phyloP scores from a whole-genome alignment of 1,140 invertebrate species.

The Drosophila arawakana region DNA sequence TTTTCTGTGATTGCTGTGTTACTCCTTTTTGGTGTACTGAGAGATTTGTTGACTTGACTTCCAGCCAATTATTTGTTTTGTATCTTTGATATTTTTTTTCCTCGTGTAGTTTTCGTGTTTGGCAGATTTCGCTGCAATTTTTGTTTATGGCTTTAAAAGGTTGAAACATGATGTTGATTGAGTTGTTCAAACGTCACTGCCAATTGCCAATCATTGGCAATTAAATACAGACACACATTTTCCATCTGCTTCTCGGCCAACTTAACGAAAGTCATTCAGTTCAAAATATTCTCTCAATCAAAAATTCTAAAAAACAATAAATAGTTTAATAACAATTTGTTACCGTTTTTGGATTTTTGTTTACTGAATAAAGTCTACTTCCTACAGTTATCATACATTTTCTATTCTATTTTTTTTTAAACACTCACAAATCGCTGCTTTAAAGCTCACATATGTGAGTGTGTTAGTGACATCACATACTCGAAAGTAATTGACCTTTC shows the following conservation, averaged over 20 bases:
- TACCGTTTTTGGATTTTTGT: too few relatives aligned
- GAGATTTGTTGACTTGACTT: conserved; percentile 69
- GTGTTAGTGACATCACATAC: not conserved
- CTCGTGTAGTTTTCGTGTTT: conserved; percentile 34
- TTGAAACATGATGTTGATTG: conserved; percentile 51
- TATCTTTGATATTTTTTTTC: conserved; percentile 10
- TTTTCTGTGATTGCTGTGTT: conserved; percentile 58
- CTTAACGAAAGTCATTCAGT: conserved; percentile 34
- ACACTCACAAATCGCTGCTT: too few relatives aligned
- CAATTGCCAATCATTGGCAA: conserved; percentile 51
- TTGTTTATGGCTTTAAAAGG: conserved; percentile 67
- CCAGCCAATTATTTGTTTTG: conserved; percentile 65
- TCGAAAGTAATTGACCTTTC: conserved; percentile 17
- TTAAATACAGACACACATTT: conserved; percentile 34
- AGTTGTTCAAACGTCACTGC: conserved; percentile 42
- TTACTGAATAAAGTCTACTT: too few relatives aligned
- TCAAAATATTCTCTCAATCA: not conserved
- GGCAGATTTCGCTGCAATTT: conserved; percentile 75
- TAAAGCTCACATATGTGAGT: too few relatives aligned
- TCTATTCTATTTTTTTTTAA: too few relatives aligned
- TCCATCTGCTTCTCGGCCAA: conserved; percentile 16
- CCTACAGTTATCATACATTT: too few relatives aligned
- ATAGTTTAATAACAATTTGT: too few relatives aligned
- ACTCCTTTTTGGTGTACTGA: conserved; percentile 74
- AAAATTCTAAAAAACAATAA: too few relatives aligned